Conservation (phyloP, 1,140 invertebrate species). For the Drosophila parvula region DNA sequence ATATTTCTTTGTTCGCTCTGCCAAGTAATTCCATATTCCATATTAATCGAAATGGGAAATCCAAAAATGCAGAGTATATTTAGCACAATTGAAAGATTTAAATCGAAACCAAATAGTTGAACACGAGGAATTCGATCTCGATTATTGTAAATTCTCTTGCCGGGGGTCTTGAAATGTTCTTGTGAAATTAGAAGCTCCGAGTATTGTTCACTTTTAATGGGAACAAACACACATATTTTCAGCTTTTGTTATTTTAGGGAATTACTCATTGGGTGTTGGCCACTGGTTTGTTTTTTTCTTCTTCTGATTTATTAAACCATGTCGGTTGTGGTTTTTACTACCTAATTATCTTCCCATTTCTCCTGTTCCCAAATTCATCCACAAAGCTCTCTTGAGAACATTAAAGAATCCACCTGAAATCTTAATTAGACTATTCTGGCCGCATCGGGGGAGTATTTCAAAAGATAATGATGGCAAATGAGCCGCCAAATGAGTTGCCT, state of each 20-base stretch:
- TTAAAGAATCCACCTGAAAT: background rate
- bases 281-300: background rate
- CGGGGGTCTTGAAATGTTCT: slow-evolving; percentile 1
- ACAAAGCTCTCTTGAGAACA: background rate
- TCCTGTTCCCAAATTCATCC: slow-evolving; percentile 3
- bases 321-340: background rate
- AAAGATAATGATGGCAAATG: slow-evolving; percentile 41
- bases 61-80: slow-evolving; percentile 2
- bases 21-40: slow-evolving; percentile 36
- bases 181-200: background rate
- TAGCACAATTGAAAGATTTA: slow-evolving; percentile 25
- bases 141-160: background rate
- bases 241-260: slow-evolving; percentile 19
- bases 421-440: slow-evolving; percentile 3
- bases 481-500: slow-evolving; percentile 50
- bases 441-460: background rate
- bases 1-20: slow-evolving; percentile 38
- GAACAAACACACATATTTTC: slow-evolving; percentile 8
- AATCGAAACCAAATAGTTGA: slow-evolving; percentile 2
- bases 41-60: slow-evolving; percentile 16
- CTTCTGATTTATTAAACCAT: slow-evolving; percentile 1
- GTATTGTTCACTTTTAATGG: background rate
- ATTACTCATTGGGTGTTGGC: slow-evolving; percentile 30
- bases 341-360: background rate
- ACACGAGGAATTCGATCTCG: background rate